These are phyloP conservation scores for Mesembrinibis cayennensis DNA, from an alignment of 2,113 vertebrate genomes.

Conservation along the genomic window DNA sequence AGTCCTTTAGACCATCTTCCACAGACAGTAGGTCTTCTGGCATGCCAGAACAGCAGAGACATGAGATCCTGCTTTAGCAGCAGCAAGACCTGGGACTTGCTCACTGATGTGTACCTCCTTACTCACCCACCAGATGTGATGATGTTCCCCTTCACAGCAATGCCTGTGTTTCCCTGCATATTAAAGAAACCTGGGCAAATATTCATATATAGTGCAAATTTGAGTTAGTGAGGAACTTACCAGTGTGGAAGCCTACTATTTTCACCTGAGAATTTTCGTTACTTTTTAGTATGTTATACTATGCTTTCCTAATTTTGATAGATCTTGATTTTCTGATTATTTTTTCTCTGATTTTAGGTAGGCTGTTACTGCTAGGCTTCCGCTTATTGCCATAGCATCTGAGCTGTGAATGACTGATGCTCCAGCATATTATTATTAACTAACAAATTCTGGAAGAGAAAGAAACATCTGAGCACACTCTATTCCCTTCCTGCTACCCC, in stretches of 20 bases:
- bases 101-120: no score
- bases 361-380: not conserved
- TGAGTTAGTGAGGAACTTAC: not conserved
- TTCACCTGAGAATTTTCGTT: not conserved
- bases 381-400: not conserved
- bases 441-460: not conserved
- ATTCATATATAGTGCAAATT: not conserved
- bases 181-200: not conserved
- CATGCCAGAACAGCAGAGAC: not conserved
- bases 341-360: not conserved
- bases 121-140: not conserved
- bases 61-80: not conserved
- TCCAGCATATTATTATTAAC: not conserved
- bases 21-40: not conserved
- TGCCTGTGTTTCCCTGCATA: not conserved
- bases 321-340: not conserved
- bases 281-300: not conserved
- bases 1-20: not conserved
- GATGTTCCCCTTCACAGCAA: not conserved
- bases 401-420: not conserved
- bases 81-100: not conserved
- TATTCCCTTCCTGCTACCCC: not conserved
- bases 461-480: not conserved
- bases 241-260: not conserved
- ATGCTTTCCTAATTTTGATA: not conserved